Evolutionary conservation across 2,113 vertebrate genomes (phyloP).

Genomic region (Macquaria ambigua): DNA sequence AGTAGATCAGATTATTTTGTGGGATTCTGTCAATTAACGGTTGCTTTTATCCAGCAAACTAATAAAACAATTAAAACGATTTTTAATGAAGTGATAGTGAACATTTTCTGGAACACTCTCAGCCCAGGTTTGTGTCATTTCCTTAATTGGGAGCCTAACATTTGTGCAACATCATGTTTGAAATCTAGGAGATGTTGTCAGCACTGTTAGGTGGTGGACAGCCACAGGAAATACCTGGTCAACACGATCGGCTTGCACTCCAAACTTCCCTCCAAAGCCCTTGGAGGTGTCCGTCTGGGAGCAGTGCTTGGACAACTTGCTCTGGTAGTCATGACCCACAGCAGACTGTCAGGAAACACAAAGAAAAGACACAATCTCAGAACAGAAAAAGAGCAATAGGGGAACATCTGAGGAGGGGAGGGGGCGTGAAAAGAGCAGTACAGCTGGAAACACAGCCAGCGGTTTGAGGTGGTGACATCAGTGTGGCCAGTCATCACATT

Average conservation of each 20-base stretch:
- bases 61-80: too few relatives aligned
- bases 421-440: neutral
- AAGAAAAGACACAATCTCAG: neutral
- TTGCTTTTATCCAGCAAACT: too few relatives aligned
- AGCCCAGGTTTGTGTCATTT: neutral
- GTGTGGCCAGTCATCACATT: slow-evolving; percentile 62
- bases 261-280: slow-evolving; percentile 97
- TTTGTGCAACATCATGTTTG: neutral
- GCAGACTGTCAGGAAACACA: slow-evolving; percentile 87
- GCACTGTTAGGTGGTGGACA: too few relatives aligned
- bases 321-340: slow-evolving; percentile 96
- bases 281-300: slow-evolving; percentile 95
- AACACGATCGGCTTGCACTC: slow-evolving; percentile 93
- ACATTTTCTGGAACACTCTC: neutral
- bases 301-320: slow-evolving; percentile 93
- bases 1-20: too few relatives aligned
- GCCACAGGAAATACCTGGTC: slow-evolving; percentile 88
- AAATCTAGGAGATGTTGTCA: neutral
- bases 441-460: slow-evolving; percentile 6
- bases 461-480: slow-evolving; percentile 10
- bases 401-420: neutral
- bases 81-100: neutral
- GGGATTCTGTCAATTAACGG: too few relatives aligned
- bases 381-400: neutral
- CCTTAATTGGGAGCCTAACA: neutral